Evolutionary conservation across 1,140 invertebrate genomes (phyloP), one percentile per base, ranked within the genome.

Genomic region (Yoshiicerus persimilis): DNA sequence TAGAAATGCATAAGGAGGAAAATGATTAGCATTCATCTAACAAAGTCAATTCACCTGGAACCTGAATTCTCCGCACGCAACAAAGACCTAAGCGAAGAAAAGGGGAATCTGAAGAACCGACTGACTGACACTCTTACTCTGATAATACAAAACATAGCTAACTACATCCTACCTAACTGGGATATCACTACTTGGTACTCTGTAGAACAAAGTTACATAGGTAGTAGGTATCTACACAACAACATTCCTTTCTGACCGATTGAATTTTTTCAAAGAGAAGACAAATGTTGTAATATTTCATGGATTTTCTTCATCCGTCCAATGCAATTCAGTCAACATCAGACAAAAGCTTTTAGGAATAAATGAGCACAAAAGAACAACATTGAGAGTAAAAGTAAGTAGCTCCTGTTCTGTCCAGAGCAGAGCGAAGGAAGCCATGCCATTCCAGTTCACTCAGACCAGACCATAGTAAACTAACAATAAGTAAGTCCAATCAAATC

Each of bases 11-110:
- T 32, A 80, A 80, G 13, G 75, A 32, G 39, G 11, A 23, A 23
- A 66, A 39, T 87, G 64, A 87, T 87, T 87, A 87, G 86, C 86
- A 87, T 87, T 87, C 66, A 87, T 87, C 64, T 75, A 87, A 75
- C 86, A 75, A 75, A 87, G 64, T 87, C 86, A 87, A 87, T 87
- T 87, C 64, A 87, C 34, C 86, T 87, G 62, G 70, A 87, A 87
- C 66, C 86, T 87, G 64, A 87, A 87, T 87, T 80, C 75, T 80
- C 75, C 75, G 75, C 75, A 80, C 75, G 75, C 75, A 80, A 80
- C 75, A 80, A 80, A 80, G 34, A n/a, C 32, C 20, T 36, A 77
- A 80, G 75, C 75, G n/a, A 36, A 36, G 75, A 80, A 80, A 80
- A 80, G 75, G 30, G 34, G 4, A 80, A 80, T 36, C 30, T 80